Percentiles rank a stretch among this genome's conserved stretches.
Conservation (phyloP, 2,888 invertebrate species). For the Ectemnius continuus region DNA sequence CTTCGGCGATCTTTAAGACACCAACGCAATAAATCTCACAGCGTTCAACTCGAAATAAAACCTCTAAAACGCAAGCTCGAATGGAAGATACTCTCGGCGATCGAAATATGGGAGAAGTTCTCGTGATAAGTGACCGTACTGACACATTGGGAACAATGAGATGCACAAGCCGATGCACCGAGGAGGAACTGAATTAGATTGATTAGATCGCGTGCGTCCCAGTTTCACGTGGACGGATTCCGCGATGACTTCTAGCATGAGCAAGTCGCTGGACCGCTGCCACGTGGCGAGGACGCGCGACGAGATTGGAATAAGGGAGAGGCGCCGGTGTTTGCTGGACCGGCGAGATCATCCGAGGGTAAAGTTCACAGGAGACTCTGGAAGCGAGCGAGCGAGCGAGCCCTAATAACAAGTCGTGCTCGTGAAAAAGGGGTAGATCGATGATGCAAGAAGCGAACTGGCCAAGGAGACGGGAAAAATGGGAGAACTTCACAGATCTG, state of each 20-base stretch:
- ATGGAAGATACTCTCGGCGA: too few species aligned
- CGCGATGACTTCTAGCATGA: constrained; percentile 21
- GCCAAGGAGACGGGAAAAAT: too few species aligned
- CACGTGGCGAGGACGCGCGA: constrained; percentile 6
- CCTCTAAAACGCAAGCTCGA: too few species aligned
- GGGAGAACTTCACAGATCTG: too few species aligned
- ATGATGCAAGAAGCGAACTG: too few species aligned
- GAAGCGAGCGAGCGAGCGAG: too few species aligned
- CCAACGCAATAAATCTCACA: too few species aligned
- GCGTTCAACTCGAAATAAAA: too few species aligned
- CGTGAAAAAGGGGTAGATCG: neutral
- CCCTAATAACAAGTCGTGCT: constrained; percentile 21
- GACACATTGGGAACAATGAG: too few species aligned
- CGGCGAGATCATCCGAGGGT: constrained; percentile 8
- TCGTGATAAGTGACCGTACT: too few species aligned
- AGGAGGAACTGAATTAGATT: constrained; percentile 31
- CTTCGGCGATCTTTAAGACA: too few species aligned
- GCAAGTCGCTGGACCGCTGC: neutral
- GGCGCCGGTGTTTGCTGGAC: constrained; percentile 4
- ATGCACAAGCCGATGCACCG: neutral
- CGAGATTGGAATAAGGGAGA: neutral
- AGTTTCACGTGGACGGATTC: constrained; percentile 5
- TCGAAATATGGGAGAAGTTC: too few species aligned
- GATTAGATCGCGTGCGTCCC: constrained; percentile 18
- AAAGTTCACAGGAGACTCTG: neutral